phyloP scores from a whole-genome alignment of 2,888 invertebrate species.

The Limnephilus rhombicus region DNA sequence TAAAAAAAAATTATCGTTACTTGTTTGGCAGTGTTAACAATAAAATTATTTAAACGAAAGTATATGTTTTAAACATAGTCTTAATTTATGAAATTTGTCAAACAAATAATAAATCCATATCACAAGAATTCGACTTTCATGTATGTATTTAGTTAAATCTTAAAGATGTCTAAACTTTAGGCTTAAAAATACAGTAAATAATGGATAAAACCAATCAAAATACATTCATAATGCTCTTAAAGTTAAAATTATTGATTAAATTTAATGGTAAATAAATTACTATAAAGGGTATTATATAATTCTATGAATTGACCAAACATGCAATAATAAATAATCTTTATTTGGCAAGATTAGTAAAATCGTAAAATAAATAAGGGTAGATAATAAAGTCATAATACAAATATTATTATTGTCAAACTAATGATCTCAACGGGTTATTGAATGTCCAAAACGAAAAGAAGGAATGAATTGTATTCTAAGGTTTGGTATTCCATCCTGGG shows the following conservation, averaged over 20 bases:
- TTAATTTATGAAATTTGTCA: neutral
- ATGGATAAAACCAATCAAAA: neutral
- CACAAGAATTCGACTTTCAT: neutral
- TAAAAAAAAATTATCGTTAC: too few relatives aligned
- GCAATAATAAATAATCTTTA: neutral
- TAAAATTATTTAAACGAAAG: neutral
- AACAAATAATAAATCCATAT: neutral
- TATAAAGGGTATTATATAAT: neutral
- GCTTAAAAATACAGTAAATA: neutral
- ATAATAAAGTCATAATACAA: neutral
- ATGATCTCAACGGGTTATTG: neutral
- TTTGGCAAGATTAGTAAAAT: neutral
- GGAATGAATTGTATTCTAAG: neutral
- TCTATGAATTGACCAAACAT: neutral
- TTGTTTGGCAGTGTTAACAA: neutral
- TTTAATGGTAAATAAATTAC: neutral
- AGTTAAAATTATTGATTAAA: neutral
- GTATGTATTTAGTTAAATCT: neutral
- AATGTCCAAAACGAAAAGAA: neutral
- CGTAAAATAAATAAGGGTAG: neutral
- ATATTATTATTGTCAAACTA: neutral
- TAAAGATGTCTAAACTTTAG: neutral
- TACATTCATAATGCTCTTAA: neutral
- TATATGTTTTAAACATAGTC: neutral
- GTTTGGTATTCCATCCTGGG: neutral